These are phyloP conservation scores for Pollenia griseotomentosa DNA, from an alignment of 2,888 invertebrate genomes.

Conservation along the genomic window DNA sequence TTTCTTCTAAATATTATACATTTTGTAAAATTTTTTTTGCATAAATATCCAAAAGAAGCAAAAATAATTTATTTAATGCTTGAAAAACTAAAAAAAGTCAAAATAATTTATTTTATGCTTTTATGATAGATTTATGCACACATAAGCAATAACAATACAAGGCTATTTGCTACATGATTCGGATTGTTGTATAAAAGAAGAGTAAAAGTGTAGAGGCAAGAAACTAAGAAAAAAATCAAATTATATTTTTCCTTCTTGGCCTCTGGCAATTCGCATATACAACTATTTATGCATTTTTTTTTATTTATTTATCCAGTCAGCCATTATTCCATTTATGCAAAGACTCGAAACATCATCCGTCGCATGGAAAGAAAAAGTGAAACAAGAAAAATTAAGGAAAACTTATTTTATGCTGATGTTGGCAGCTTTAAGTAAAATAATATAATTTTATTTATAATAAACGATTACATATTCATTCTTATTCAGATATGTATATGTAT, in stretches of 20 bases:
- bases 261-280: conserved; percentile 25
- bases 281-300: neutral
- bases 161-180: conserved; percentile 1
- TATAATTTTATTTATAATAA: conserved; percentile 65
- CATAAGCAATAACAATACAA: conserved; percentile 57
- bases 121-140: conserved; percentile 52
- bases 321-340: conserved; percentile 18
- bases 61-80: conserved; percentile 21
- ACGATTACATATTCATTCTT: conserved; percentile 51
- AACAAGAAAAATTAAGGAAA: conserved; percentile 11
- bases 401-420: conserved; percentile 61
- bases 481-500: conserved; percentile 12
- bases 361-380: neutral
- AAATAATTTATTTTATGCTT: conserved; percentile 27
- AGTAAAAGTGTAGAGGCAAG: neutral
- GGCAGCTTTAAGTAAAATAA: conserved; percentile 59
- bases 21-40: conserved; percentile 25
- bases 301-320: conserved; percentile 26
- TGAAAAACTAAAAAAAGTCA: neutral
- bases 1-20: conserved; percentile 1
- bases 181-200: neutral
- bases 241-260: conserved; percentile 43
- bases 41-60: neutral
- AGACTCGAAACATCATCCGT: neutral
- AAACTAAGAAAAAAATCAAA: conserved; percentile 32